These are phyloP conservation scores for Anthophora plumipes DNA, from an alignment of 2,888 invertebrate genomes.

Conservation along the genomic window DNA sequence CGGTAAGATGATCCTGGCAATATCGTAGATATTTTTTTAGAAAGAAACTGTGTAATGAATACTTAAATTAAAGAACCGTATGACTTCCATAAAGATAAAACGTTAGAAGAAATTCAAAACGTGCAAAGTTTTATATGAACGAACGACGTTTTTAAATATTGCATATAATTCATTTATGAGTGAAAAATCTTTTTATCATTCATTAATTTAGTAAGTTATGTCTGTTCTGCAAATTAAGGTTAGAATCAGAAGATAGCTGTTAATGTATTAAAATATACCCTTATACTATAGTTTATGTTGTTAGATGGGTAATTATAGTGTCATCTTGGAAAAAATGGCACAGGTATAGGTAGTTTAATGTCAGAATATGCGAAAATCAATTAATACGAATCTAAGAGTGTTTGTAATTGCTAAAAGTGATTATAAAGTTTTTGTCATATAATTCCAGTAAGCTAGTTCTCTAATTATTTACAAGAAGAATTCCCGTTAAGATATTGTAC, in stretches of 20 bases:
- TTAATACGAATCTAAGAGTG: background rate
- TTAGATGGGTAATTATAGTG: too few species aligned
- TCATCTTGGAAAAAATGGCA: too few species aligned
- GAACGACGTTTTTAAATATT: background rate
- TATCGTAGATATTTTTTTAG: constrained; percentile 56
- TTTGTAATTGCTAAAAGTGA: constrained; percentile 14
- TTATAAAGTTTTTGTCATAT: background rate
- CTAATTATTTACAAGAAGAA: background rate
- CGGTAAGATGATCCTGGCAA: constrained; percentile 63
- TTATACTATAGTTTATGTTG: too few species aligned
- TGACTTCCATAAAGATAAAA: constrained; percentile 17
- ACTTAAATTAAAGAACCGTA: constrained; percentile 27
- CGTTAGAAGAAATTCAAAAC: constrained; percentile 1
- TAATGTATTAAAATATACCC: background rate
- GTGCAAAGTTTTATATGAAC: background rate
- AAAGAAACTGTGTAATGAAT: constrained; percentile 47
- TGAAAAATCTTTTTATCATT: background rate
- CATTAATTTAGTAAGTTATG: background rate
- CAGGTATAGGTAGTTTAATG: background rate
- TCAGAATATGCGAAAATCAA: background rate
- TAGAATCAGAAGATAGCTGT: background rate
- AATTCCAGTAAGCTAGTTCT: constrained; percentile 19
- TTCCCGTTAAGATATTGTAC: background rate
- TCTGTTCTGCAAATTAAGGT: background rate
- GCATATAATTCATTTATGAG: background rate